Evolutionary conservation across 1,140 invertebrate genomes (phyloP).

Genomic region (Drosophila truncata): DNA sequence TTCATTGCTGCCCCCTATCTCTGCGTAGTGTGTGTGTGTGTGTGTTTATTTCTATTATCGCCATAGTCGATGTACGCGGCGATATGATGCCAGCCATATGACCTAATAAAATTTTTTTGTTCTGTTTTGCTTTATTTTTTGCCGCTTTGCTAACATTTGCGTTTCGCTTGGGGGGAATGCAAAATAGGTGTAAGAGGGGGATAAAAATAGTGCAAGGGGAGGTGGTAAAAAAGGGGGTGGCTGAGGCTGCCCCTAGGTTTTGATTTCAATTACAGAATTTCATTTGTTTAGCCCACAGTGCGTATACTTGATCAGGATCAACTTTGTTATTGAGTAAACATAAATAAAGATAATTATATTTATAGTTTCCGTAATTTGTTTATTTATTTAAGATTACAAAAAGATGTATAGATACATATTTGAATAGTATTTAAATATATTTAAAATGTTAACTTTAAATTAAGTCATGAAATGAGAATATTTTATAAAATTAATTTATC

Average conservation of each 20-base stretch:
- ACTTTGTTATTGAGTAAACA: not conserved
- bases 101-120: slow-evolving; percentile 68
- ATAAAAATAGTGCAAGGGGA: not conserved
- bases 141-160: slow-evolving; percentile 28
- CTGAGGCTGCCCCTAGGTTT: not conserved
- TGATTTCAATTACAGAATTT: slow-evolving; percentile 2
- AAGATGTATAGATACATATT: too few species aligned
- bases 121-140: slow-evolving; percentile 51
- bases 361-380: not conserved
- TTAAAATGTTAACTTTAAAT: too few species aligned
- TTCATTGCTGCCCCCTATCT: slow-evolving; percentile 65
- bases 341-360: too few species aligned
- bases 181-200: not conserved
- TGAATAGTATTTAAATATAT: not conserved
- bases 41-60: slow-evolving; percentile 79
- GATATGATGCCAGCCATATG: slow-evolving; percentile 77
- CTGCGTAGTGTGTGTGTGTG: slow-evolving; percentile 8
- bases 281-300: slow-evolving; percentile 9
- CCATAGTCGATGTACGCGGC: slow-evolving; percentile 65
- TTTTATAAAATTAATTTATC: not conserved
- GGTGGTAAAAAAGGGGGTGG: not conserved
- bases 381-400: not conserved
- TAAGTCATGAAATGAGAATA: not conserved
- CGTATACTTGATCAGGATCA: slow-evolving; percentile 31
- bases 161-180: slow-evolving; percentile 11